Percentiles rank a stretch among this genome's conserved stretches.
Conservation (phyloP, 1,140 invertebrate genomes). For the Drosophila lacertosa region DNA sequence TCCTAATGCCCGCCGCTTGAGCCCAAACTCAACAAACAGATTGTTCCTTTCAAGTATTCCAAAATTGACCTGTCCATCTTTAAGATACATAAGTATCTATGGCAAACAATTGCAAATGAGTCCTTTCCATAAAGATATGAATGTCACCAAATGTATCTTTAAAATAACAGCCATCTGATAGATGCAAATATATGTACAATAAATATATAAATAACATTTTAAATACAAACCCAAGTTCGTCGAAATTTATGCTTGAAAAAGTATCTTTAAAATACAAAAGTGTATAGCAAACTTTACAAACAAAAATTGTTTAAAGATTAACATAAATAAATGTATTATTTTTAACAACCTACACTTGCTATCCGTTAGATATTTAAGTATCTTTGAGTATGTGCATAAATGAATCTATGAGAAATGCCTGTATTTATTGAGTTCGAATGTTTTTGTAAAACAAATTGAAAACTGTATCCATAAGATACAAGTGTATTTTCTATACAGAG, state of each 20-base stretch:
- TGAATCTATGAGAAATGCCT: not conserved
- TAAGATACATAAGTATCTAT: not conserved
- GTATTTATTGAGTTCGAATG: not conserved
- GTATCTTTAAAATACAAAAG: not conserved
- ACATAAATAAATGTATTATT: too few species aligned
- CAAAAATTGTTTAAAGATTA: too few species aligned
- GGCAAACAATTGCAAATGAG: not conserved
- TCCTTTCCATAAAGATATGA: not conserved
- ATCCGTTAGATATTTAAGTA: too few species aligned
- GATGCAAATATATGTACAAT: too few species aligned
- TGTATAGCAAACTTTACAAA: not conserved
- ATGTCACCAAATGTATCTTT: not conserved
- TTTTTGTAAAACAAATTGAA: not conserved
- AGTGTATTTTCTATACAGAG: not conserved
- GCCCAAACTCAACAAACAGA: not conserved
- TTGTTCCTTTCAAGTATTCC: not conserved
- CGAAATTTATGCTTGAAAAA: too few species aligned
- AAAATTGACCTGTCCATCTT: not conserved
- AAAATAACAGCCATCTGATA: too few species aligned
- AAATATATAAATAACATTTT: too few species aligned
- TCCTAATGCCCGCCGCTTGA: slow-evolving; percentile 10
- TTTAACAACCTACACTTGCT: too few species aligned
- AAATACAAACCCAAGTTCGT: too few species aligned
- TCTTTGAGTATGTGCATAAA: too few species aligned
- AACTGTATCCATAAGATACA: not conserved